Evolutionary conservation across 2,888 invertebrate genomes (phyloP).

Genomic region (Pomacea canaliculata): DNA sequence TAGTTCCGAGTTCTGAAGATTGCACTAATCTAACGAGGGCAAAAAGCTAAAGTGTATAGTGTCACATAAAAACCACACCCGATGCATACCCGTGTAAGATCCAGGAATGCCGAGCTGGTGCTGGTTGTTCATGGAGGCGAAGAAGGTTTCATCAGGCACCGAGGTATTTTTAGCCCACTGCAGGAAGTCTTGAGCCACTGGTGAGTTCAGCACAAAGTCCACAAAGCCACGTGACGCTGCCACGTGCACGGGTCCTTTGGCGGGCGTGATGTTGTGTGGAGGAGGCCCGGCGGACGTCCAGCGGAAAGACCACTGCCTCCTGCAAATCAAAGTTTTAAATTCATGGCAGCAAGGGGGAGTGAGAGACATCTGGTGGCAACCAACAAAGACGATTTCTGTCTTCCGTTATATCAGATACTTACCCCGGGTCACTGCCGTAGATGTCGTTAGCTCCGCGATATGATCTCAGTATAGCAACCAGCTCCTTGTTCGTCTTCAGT

Average conservation of each 20-base stretch:
- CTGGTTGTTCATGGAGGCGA: slow-evolving; percentile 55
- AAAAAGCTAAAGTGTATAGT: no score
- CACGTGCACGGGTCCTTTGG: slow-evolving; percentile 53
- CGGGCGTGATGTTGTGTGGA: slow-evolving; percentile 33
- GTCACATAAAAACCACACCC: no score
- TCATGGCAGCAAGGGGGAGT: neutral
- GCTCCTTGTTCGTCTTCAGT: slow-evolving; percentile 14
- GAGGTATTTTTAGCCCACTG: slow-evolving; percentile 54
- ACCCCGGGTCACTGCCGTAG: neutral
- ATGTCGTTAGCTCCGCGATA: slow-evolving; percentile 15
- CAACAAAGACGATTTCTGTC: no score
- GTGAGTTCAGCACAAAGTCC: slow-evolving; percentile 51
- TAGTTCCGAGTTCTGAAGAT: no score
- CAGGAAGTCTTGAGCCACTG: slow-evolving; percentile 43
- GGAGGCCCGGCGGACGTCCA: slow-evolving; percentile 11
- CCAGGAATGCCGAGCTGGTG: slow-evolving; percentile 52
- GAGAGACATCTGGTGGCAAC: no score
- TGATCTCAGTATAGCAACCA: slow-evolving; percentile 5
- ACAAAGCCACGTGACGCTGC: slow-evolving; percentile 46
- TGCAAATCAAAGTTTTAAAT: neutral
- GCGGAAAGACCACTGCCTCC: slow-evolving; percentile 9
- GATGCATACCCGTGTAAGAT: slow-evolving; percentile 46
- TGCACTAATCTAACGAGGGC: no score
- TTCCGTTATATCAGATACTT: no score
- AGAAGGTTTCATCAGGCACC: slow-evolving; percentile 61